phyloP scores from a whole-genome alignment of 2,113 vertebrate species.

The Brachyhypopomus occidentalis region DNA sequence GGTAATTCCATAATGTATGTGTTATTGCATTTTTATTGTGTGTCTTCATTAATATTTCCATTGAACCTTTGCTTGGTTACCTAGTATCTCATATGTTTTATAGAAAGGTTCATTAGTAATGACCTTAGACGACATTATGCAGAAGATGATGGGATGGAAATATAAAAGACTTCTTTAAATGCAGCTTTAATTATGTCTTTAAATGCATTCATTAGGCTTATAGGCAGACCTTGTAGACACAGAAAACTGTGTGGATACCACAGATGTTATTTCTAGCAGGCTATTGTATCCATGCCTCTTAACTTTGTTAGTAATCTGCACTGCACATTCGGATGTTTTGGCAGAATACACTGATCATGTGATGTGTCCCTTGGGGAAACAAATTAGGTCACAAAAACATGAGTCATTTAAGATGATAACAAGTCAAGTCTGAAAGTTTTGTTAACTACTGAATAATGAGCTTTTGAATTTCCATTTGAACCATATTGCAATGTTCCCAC shows the following conservation, averaged over 20 bases:
- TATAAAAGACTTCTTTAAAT: too few relatives aligned
- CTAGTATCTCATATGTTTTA: too few relatives aligned
- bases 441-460: neutral
- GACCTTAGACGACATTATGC: too few relatives aligned
- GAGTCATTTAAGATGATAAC: slow-evolving; percentile 4
- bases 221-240: neutral
- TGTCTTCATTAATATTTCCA: too few relatives aligned
- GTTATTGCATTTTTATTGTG: too few relatives aligned
- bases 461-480: neutral
- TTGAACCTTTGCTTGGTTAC: too few relatives aligned
- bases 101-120: too few relatives aligned
- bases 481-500: neutral
- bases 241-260: neutral
- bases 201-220: slow-evolving; percentile 4
- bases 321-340: neutral
- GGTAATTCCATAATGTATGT: too few relatives aligned
- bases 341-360: neutral
- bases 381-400: slow-evolving; percentile 6
- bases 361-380: neutral
- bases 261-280: neutral
- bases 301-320: neutral
- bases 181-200: too few relatives aligned
- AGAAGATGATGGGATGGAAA: too few relatives aligned
- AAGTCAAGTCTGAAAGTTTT: slow-evolving; percentile 1
- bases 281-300: neutral